A percentile compares a stretch with the other conserved stretches of the same genome.
These are phyloP conservation scores for Desoria tigrina DNA, from an alignment of 2,888 invertebrate genomes.

Conservation along the genomic window DNA sequence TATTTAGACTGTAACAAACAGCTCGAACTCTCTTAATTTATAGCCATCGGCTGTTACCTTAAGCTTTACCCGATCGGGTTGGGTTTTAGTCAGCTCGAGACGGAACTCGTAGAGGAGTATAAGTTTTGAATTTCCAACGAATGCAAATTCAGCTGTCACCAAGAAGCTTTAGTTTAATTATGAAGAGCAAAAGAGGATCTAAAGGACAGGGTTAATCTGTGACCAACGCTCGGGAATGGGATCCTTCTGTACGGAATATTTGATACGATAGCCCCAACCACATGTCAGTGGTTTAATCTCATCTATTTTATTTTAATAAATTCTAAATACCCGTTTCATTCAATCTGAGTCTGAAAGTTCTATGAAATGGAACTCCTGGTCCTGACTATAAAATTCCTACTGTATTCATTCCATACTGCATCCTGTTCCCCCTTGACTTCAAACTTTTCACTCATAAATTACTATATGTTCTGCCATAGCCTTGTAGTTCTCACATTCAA, in stretches of 20 bases:
- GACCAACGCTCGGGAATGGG: no score
- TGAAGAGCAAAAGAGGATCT: background rate
- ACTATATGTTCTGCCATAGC: no score
- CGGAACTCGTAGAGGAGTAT: background rate
- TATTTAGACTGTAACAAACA: background rate
- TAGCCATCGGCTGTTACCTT: background rate
- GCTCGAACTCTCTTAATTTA: background rate
- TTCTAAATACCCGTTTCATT: background rate
- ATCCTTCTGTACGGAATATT: background rate
- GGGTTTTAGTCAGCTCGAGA: no score
- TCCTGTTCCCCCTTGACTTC: no score
- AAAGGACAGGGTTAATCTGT: no score
- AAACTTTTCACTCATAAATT: no score
- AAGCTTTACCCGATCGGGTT: no score
- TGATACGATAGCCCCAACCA: conserved; percentile 7
- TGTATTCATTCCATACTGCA: background rate
- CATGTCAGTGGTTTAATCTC: conserved; percentile 20
- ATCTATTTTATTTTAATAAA: conserved; percentile 20
- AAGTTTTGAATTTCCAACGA: background rate
- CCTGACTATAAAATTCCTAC: background rate
- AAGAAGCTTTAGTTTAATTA: background rate
- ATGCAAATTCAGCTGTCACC: background rate
- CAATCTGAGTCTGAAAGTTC: no score
- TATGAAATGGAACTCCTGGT: no score
- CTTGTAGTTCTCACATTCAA: no score